phyloP scores from a whole-genome alignment of 2,797 vertebrate species.

The Melanotaenia pygmaea region DNA sequence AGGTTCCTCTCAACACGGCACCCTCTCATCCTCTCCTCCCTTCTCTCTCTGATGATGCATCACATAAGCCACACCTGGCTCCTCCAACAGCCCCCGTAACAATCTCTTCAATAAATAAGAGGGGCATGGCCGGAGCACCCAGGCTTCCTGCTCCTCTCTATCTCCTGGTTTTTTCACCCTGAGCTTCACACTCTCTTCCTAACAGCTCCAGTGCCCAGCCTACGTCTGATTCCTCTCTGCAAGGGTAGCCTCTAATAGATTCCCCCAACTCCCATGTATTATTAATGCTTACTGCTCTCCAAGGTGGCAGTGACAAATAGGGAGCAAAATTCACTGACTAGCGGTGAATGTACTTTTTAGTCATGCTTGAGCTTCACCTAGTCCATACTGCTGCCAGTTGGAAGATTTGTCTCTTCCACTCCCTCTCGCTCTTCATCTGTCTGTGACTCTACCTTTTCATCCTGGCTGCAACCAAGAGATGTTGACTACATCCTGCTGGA shows the following conservation, averaged over 20 bases:
- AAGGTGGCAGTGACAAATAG: conserved; percentile 99
- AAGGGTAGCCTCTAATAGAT: conserved; percentile 98
- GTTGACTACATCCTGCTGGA: conserved; percentile 53
- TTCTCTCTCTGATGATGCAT: conserved; percentile 81
- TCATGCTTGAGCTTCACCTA: conserved; percentile 94
- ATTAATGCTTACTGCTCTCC: conserved; percentile 96
- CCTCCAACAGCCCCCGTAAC: conserved; percentile 54
- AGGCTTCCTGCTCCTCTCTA: conserved; percentile 42
- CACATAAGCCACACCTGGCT: conserved; percentile 81
- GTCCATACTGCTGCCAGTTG: conserved; percentile 90
- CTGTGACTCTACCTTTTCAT: conserved; percentile 34
- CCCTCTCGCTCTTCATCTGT: conserved; percentile 50
- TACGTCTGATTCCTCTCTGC: conserved; percentile 90
- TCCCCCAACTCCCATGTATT: conserved; percentile 95
- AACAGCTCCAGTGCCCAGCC: conserved; percentile 84
- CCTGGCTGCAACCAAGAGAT: conserved; percentile 55
- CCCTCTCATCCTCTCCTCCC: conserved; percentile 21
- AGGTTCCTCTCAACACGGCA: conserved; percentile 75
- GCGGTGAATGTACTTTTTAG: conserved; percentile 98
- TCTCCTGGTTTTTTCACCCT: conserved; percentile 44
- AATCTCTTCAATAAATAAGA: conserved; percentile 86
- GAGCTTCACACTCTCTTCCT: conserved; percentile 33
- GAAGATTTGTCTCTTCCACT: conserved; percentile 82
- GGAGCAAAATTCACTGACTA: conserved; percentile 96
- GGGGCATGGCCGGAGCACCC: conserved; percentile 56